Percentiles rank a stretch among this genome's conserved stretches.
phyloP scores from a whole-genome alignment of 2,888 invertebrate species.

The Cyrtodaria siliqua region DNA sequence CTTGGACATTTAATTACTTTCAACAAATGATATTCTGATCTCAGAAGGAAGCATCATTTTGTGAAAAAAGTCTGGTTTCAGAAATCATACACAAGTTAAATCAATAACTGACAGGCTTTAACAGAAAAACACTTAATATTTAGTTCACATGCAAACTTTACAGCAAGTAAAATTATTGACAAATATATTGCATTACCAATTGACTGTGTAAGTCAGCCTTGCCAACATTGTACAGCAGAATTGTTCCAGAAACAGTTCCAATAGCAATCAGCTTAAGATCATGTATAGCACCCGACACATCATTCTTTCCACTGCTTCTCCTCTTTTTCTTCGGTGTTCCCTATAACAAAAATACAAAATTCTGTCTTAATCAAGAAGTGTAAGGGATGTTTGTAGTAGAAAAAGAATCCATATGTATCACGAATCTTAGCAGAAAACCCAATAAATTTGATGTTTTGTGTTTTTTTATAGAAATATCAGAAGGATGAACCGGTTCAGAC shows the following conservation, averaged over 20 bases:
- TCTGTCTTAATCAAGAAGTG: too few relatives aligned
- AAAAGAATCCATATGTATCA: not conserved
- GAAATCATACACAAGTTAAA: too few relatives aligned
- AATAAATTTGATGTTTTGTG: not conserved
- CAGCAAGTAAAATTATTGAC: too few relatives aligned
- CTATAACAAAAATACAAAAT: conserved; percentile 14
- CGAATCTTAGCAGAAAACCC: not conserved
- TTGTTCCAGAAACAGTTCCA: conserved; percentile 91
- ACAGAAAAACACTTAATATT: too few relatives aligned
- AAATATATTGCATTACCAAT: conserved; percentile 84
- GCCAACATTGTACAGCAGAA: conserved; percentile 91
- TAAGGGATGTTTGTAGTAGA: not conserved
- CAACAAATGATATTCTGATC: too few relatives aligned
- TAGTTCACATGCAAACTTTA: too few relatives aligned
- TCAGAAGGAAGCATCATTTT: too few relatives aligned
- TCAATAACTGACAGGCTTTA: too few relatives aligned
- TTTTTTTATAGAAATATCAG: too few relatives aligned
- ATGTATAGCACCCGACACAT: conserved; percentile 41
- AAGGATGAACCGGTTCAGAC: too few relatives aligned
- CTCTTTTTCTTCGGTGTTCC: conserved; percentile 74
- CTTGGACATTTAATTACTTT: too few relatives aligned
- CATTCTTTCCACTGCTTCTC: conserved; percentile 3
- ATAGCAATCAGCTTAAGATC: conserved; percentile 88
- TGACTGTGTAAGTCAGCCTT: conserved; percentile 89
- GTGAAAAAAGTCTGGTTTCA: too few relatives aligned